Percentiles rank a stretch among this genome's conserved stretches.
Evolutionary conservation across 2,797 vertebrate species (phyloP).

Genomic region (Chelon labrosus): DNA sequence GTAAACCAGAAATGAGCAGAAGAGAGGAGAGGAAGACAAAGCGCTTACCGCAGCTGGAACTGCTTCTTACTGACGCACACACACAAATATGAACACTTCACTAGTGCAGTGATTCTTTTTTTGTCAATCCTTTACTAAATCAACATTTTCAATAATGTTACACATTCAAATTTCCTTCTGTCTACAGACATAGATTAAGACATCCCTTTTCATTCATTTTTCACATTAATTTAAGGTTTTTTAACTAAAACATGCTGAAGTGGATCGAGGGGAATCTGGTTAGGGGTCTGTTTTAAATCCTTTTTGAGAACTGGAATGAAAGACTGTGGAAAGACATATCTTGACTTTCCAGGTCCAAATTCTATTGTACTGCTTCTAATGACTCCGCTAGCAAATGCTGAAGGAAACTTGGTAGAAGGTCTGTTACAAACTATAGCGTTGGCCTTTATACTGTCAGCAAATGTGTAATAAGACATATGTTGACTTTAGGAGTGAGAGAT

Average conservation of each 20-base stretch:
- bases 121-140: slow-evolving; percentile 5
- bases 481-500: background rate
- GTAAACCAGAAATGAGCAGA: slow-evolving; percentile 60
- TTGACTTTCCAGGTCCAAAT: slow-evolving; percentile 25
- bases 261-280: slow-evolving; percentile 44
- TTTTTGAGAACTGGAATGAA: slow-evolving; percentile 22
- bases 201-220: background rate
- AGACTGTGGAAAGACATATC: slow-evolving; percentile 29
- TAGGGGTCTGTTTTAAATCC: slow-evolving; percentile 9
- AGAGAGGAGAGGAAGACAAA: slow-evolving; percentile 59
- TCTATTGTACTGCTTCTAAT: slow-evolving; percentile 29
- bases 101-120: background rate
- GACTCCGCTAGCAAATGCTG: background rate
- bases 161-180: slow-evolving; percentile 10
- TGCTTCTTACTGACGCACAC: slow-evolving; percentile 4
- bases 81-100: background rate
- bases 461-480: background rate
- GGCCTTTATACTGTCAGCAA: background rate
- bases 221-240: background rate
- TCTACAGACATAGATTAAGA: slow-evolving; percentile 2
- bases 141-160: background rate
- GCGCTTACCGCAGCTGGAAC: slow-evolving; percentile 54
- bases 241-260: slow-evolving; percentile 8
- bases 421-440: background rate
- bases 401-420: background rate